Conservation (phyloP, 2,888 invertebrate species). For the Megaustenia siamemsis region DNA sequence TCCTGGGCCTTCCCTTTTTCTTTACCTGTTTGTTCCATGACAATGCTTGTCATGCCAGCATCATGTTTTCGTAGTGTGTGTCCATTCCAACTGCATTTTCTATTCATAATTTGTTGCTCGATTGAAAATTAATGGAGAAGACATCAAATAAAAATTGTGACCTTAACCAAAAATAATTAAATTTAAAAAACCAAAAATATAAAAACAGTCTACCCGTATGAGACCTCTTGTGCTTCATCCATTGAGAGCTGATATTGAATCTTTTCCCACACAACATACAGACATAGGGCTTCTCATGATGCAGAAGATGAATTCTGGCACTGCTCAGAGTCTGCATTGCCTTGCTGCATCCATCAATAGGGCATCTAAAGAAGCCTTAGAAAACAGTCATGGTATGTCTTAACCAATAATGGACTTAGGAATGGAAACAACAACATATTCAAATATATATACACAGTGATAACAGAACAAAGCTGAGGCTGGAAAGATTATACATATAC, state of each 20-base stretch:
- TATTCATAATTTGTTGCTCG: too few species aligned
- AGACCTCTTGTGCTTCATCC: conserved; percentile 37
- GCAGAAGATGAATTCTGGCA: conserved; percentile 44
- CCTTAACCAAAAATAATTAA: neutral
- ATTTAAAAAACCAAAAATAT: neutral
- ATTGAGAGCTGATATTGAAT: conserved; percentile 30
- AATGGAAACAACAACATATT: neutral
- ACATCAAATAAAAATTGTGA: neutral
- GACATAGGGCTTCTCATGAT: conserved; percentile 48
- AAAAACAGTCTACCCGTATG: conserved; percentile 36
- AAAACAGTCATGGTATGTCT: neutral
- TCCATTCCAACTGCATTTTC: too few species aligned
- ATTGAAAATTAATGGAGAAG: too few species aligned
- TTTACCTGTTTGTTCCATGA: too few species aligned
- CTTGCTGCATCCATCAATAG: conserved; percentile 50
- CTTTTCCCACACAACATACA: conserved; percentile 46
- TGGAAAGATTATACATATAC: neutral
- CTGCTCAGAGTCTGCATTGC: conserved; percentile 41
- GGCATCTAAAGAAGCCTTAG: conserved; percentile 44
- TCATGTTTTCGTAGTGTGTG: too few species aligned
- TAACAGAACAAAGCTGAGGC: neutral
- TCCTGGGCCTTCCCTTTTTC: too few species aligned
- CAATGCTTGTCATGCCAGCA: too few species aligned
- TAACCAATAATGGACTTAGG: neutral
- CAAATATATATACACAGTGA: neutral